Evolutionary conservation across 2,888 invertebrate genomes (phyloP), one percentile per base, ranked within the genome.

Genomic region (Heteromyza rotundicornis): DNA sequence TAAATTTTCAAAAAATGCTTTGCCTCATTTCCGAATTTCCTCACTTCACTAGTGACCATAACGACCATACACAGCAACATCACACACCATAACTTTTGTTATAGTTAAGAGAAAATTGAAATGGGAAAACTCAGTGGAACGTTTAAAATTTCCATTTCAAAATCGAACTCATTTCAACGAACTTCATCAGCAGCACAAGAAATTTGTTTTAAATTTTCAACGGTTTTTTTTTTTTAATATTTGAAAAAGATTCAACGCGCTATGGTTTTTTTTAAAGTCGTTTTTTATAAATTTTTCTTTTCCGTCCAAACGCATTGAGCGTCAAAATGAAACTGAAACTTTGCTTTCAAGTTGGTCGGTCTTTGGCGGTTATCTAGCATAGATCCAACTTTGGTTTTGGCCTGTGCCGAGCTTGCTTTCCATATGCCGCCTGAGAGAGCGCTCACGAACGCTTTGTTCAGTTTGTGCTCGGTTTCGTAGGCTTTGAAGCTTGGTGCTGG

Each of bases 241-340:
- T n/a, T n/a, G n/a, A n/a, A n/a, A n/a, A n/a, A n/a, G n/a, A n/a
- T n/a, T n/a, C n/a, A n/a, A n/a, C n/a, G n/a, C n/a, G n/a, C 27
- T 27, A 27, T 27, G 27, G 27, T 10, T 27, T 27, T 27, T 27
- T 27, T 10, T 27, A 5, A 27, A 27, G 7, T 27, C 27, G 27
- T 27, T 27, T 27, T 27, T 7, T 27, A 27, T 27, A 27, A n/a
- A n/a, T n/a, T n/a, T n/a, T n/a, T n/a, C n/a, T n/a, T 22, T 54
- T 51, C 19, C 66, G 64, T 64, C 66, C 62, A 66, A 64, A 68
- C 64, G 62, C 70, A 64, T 64, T 65, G 68, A 66, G 64, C 52
- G 62, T 58, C 65, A 66, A 68, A 71, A 70, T 68, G 71, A 71
- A 71, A 71, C 71, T 71, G 71, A 71, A 70, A 70, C 65, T 68